Percentiles rank a stretch among this genome's conserved stretches.
Evolutionary conservation across 2,797 vertebrate genomes (phyloP).

Genomic region (Alexandromys oeconomus): DNA sequence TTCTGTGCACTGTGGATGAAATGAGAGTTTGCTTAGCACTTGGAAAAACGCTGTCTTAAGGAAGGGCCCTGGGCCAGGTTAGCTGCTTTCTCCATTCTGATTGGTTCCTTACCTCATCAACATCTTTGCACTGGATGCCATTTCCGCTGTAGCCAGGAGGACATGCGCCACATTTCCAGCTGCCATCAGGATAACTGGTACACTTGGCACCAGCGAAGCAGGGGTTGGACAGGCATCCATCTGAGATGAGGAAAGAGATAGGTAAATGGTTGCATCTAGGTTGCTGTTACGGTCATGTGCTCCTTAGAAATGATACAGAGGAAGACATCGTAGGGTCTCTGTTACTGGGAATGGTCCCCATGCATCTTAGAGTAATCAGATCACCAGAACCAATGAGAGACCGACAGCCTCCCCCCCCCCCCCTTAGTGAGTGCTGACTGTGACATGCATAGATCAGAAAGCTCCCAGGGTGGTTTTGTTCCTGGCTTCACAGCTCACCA

Average conservation of each 20-base stretch:
- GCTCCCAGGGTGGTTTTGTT: not conserved
- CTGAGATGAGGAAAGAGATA: constrained; percentile 85
- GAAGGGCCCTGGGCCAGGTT: not conserved
- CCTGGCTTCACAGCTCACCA: constrained; percentile 88
- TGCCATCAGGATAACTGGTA: constrained; percentile 95
- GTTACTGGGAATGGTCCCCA: not conserved
- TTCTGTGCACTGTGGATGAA: constrained; percentile 91
- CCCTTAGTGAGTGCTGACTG: not conserved
- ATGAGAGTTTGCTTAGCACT: not conserved
- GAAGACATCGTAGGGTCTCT: not conserved
- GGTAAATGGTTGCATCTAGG: not conserved
- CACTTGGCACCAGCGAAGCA: constrained; percentile 95
- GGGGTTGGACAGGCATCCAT: constrained; percentile 98
- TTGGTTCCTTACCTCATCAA: constrained; percentile 93
- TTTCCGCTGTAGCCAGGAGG: constrained; percentile 95
- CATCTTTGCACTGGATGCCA: constrained; percentile 94
- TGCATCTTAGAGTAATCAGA: not conserved
- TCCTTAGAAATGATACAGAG: not conserved
- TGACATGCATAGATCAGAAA: not conserved
- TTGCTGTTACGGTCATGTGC: not conserved
- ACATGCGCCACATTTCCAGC: constrained; percentile 96
- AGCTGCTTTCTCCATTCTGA: not conserved
- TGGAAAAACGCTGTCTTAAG: not conserved
- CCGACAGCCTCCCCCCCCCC: accelerated
- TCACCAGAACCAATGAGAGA: not conserved